A percentile compares a stretch with the other conserved stretches of the same genome.
phyloP scores from a whole-genome alignment of 2,797 vertebrate genomes.

The Telmatherina bonti region DNA sequence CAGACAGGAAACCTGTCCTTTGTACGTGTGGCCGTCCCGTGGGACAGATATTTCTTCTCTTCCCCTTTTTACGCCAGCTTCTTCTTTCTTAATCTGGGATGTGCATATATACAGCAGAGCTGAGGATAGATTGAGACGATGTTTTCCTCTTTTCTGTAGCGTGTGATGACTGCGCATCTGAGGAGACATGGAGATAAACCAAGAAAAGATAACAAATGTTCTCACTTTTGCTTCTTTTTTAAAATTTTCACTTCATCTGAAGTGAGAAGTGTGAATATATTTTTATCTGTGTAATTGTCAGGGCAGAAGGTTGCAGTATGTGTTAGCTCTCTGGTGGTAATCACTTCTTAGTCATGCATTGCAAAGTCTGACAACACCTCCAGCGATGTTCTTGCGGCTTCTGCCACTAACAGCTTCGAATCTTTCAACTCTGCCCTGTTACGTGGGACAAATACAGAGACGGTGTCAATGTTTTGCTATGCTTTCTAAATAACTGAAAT shows the following conservation, averaged over 20 bases:
- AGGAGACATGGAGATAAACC: conserved; percentile 26
- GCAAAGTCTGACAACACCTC: conserved; percentile 49
- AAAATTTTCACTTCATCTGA: conserved; percentile 1
- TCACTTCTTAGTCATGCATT: conserved; percentile 39
- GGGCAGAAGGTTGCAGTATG: conserved; percentile 15
- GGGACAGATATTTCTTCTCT: background rate
- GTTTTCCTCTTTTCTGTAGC: conserved; percentile 10
- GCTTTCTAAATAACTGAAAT: conserved; percentile 7
- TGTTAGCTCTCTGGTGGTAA: conserved; percentile 36
- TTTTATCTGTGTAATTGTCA: conserved; percentile 56
- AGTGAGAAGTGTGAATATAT: conserved; percentile 39
- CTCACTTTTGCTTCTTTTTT: conserved; percentile 7
- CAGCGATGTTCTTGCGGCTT: conserved; percentile 29
- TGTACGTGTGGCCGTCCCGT: conserved; percentile 10
- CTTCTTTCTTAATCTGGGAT: background rate
- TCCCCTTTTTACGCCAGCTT: background rate
- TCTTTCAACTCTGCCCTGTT: conserved; percentile 26
- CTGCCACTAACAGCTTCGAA: conserved; percentile 24
- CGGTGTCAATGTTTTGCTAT: background rate
- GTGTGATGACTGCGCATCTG: background rate
- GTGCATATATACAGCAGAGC: conserved; percentile 26
- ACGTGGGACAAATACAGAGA: background rate
- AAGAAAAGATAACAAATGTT: conserved; percentile 41
- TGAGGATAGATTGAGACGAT: conserved; percentile 5
- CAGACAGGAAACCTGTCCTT: conserved; percentile 43